Conservation (phyloP, 2,888 invertebrate genomes). For the Camptogramma bilineatum region DNA sequence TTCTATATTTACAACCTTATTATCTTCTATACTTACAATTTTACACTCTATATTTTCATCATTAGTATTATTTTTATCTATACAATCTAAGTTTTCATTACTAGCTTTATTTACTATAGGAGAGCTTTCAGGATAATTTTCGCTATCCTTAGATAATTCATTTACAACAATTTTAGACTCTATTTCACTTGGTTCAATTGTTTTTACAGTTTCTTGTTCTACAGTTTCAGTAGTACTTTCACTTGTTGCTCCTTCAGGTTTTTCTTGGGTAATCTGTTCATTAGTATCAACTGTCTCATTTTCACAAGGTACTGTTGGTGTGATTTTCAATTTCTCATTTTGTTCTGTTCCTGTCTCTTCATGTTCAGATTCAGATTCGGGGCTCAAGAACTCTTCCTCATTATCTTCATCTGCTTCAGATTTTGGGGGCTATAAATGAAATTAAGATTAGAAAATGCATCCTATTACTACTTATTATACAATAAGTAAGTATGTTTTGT, state of each 20-base stretch:
- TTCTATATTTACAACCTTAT: constrained; percentile 48
- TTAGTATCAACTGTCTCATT: constrained; percentile 27
- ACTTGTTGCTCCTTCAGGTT: constrained; percentile 9
- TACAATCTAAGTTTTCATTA: constrained; percentile 32
- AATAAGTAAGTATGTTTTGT: too few species aligned
- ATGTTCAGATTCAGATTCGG: constrained; percentile 76
- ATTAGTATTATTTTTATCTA: constrained; percentile 56
- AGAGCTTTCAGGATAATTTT: constrained; percentile 32
- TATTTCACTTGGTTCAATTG: constrained; percentile 12
- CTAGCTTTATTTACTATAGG: constrained; percentile 36
- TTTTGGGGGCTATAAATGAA: constrained; percentile 51
- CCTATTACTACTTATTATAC: too few species aligned
- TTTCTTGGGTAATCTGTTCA: constrained; percentile 22
- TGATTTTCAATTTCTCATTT: constrained; percentile 40
- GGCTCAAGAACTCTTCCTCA: constrained; percentile 80
- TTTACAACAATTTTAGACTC: constrained; percentile 26
- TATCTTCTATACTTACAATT: constrained; percentile 49
- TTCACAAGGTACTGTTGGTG: constrained; percentile 27
- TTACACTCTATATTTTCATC: constrained; percentile 42
- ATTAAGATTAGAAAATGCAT: neutral
- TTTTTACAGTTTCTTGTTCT: constrained; percentile 30
- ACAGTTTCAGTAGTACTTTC: constrained; percentile 22
- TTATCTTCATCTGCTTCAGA: constrained; percentile 74
- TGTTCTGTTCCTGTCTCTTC: constrained; percentile 62
- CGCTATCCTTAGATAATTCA: constrained; percentile 24